These are phyloP conservation scores for Sapayoa aenigma DNA, from an alignment of 2,113 vertebrate species.

Conservation along the genomic window DNA sequence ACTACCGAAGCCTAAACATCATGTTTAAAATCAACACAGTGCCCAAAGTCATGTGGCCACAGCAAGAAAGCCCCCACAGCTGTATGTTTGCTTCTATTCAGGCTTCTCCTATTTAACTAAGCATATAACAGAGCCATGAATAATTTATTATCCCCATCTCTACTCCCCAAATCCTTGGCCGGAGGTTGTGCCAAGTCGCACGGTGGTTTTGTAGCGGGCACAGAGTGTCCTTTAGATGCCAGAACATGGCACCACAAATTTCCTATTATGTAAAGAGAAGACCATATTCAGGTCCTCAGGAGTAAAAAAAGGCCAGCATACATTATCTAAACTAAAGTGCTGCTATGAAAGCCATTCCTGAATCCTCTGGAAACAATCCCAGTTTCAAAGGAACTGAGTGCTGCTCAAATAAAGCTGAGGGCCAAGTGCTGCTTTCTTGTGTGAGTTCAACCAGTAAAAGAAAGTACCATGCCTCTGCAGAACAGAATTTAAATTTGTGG, in stretches of 20 bases:
- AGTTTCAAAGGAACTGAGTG: conserved; percentile 36
- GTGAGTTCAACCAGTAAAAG: neutral
- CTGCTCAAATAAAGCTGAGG: conserved; percentile 13
- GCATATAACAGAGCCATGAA: neutral
- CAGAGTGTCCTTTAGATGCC: conserved; percentile 16
- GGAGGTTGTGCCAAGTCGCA: neutral
- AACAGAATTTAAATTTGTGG: neutral
- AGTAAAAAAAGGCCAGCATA: conserved; percentile 24
- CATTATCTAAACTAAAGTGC: conserved; percentile 49
- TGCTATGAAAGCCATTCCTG: conserved; percentile 47
- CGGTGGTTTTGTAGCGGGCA: neutral
- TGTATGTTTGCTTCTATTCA: neutral
- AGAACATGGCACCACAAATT: conserved; percentile 7
- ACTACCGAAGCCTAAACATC: neutral
- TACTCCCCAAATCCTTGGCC: neutral
- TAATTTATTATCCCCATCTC: neutral
- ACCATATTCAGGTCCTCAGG: conserved; percentile 30
- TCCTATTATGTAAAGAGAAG: conserved; percentile 27
- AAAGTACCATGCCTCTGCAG: neutral
- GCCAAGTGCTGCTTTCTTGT: conserved; percentile 17
- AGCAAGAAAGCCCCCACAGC: neutral
- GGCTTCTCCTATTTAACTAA: neutral
- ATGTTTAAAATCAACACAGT: neutral
- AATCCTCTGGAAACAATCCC: conserved; percentile 48
- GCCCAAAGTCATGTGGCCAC: neutral